These are phyloP conservation scores for Agapornis canus DNA, from an alignment of 2,797 vertebrate genomes.

Conservation along the genomic window DNA sequence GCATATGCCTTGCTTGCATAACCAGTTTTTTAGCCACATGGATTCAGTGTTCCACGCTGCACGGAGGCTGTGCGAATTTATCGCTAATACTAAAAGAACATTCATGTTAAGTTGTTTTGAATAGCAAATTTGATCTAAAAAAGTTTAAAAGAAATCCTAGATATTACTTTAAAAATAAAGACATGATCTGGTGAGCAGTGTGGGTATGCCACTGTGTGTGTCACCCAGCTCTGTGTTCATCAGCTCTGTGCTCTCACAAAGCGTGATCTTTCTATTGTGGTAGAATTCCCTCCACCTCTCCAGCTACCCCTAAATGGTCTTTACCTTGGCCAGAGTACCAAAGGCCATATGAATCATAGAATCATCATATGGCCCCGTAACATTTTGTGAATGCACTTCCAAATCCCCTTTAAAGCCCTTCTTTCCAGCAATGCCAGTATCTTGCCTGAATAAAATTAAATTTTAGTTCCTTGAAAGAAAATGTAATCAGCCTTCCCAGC, in stretches of 20 bases:
- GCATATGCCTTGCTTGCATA: slow-evolving; percentile 69
- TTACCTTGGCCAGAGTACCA: slow-evolving; percentile 23
- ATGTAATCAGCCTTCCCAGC: slow-evolving; percentile 54
- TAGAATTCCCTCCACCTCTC: neutral
- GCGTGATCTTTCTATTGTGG: neutral
- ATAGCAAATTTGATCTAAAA: slow-evolving; percentile 31
- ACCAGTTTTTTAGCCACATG: slow-evolving; percentile 65
- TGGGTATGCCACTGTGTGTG: neutral
- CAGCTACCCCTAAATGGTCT: neutral
- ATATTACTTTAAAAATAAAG: slow-evolving; percentile 1
- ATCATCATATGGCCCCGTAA: neutral
- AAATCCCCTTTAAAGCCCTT: slow-evolving; percentile 30
- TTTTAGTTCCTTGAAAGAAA: slow-evolving; percentile 68
- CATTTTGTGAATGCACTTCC: slow-evolving; percentile 45
- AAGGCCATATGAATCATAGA: neutral
- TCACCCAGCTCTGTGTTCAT: neutral
- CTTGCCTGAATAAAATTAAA: slow-evolving; percentile 57
- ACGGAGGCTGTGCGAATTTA: slow-evolving; percentile 43
- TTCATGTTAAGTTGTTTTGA: slow-evolving; percentile 38
- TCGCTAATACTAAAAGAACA: slow-evolving; percentile 66
- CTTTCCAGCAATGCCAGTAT: slow-evolving; percentile 45
- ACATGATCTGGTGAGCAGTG: neutral
- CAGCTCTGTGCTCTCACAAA: neutral
- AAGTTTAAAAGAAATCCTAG: neutral
- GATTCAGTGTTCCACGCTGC: slow-evolving; percentile 33